Evolutionary conservation across 2,113 vertebrate species (phyloP).

Genomic region (Peromyscus leucopus): DNA sequence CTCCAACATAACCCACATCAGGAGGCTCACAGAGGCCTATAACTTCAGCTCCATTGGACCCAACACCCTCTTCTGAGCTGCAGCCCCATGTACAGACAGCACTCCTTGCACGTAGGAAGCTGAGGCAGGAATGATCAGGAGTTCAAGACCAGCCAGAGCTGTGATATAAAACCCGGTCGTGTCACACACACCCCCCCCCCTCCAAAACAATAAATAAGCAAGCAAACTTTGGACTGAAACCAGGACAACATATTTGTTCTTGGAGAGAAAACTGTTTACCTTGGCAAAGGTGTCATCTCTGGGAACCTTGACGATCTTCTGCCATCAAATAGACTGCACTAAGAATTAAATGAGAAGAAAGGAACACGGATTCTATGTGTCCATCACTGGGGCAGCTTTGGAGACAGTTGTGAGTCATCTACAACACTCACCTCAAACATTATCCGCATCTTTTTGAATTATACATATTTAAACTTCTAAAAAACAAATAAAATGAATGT

Average conservation of each 20-base stretch:
- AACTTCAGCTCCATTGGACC: too few species aligned
- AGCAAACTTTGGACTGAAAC: not conserved
- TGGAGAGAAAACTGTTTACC: not conserved
- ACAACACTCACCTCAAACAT: not conserved
- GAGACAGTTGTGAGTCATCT: not conserved
- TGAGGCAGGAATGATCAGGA: not conserved
- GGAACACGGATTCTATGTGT: too few species aligned
- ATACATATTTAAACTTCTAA: slow-evolving; percentile 3
- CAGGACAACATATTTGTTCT: not conserved
- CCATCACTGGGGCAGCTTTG: not conserved
- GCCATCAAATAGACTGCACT: not conserved
- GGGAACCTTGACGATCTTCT: not conserved
- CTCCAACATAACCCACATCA: not conserved
- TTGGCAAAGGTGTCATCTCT: not conserved
- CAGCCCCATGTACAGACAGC: not conserved
- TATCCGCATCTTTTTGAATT: not conserved
- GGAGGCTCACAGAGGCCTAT: not conserved
- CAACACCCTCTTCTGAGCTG: not conserved
- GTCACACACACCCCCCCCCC: not conserved
- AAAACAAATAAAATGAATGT: slow-evolving; percentile 7
- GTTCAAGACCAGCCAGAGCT: not conserved
- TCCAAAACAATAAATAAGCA: not conserved
- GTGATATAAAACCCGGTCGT: not conserved
- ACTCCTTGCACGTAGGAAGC: too few species aligned
- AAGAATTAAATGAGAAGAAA: not conserved